Evolutionary conservation across 2,113 vertebrate species (phyloP).

Genomic region (Forbesichthys agassizii): DNA sequence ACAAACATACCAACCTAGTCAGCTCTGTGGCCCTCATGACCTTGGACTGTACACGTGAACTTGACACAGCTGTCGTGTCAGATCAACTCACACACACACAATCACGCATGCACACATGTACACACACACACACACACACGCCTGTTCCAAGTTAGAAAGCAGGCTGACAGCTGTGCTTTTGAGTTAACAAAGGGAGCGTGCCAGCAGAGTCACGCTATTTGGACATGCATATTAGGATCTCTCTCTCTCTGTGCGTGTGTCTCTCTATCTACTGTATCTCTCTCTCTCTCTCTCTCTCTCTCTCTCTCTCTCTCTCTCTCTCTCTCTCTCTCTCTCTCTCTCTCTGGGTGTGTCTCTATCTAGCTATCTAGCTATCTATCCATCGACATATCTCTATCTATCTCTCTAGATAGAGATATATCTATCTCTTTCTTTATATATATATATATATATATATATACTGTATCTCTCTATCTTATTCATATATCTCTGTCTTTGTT

Average conservation of each 20-base stretch:
- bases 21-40: slow-evolving; percentile 65
- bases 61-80: slow-evolving; percentile 74
- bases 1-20: slow-evolving; percentile 5
- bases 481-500: too few species aligned
- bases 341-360: background rate
- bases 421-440: too few species aligned
- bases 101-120: slow-evolving; percentile 40
- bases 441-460: too few species aligned
- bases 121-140: slow-evolving; percentile 41
- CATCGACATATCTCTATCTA: background rate
- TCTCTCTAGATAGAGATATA: background rate
- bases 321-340: background rate
- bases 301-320: background rate
- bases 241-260: slow-evolving; percentile 18
- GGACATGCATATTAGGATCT: slow-evolving; percentile 56
- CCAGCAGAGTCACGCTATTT: slow-evolving; percentile 58
- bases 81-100: slow-evolving; percentile 47
- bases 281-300: background rate
- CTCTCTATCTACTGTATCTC: background rate
- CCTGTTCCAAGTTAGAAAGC: slow-evolving; percentile 71
- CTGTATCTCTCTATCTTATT: slow-evolving; percentile 22
- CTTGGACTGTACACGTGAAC: slow-evolving; percentile 72
- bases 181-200: slow-evolving; percentile 73
- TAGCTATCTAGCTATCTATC: background rate
- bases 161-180: slow-evolving; percentile 70